Evolutionary conservation across 1,140 invertebrate species (phyloP), one percentile per base, ranked within the genome.

Genomic region (Sinonovacula constricta): DNA sequence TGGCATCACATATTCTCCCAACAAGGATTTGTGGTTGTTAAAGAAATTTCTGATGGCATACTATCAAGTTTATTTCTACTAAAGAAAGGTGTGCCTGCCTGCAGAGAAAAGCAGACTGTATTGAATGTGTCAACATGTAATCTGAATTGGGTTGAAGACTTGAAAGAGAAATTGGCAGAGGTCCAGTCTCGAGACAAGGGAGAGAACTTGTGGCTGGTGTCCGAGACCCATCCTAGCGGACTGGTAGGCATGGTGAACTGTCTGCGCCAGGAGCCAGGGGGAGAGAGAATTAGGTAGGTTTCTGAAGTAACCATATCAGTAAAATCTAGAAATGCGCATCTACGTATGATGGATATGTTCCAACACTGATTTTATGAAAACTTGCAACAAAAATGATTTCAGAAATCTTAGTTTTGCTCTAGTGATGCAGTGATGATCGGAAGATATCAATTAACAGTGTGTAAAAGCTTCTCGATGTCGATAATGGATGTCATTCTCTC

Each of bases 191-290:
- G 59, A 93, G 94, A 81, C 79, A 88, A 87, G 30, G 79, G 87
- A 30, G 78, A 88, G n/a, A 84, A 78, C 49, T 65, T 92, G 2
- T 92, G 91, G 91, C 67, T 92, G 22, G 49, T 83, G 7, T 82
- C 87, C 14, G 67, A 80, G 10, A 26, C 67, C 2, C 75, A 70
- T 5, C 45, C 88, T 24, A 95, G 92, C 88, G 97, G 98, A 67
- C 92, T 97, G 30, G 91, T 98, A 59, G 98, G 98, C 56, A 90
- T 99, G 80, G 94, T 95, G 67, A 97, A 96, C 83, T 99, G 98
- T 89, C 92, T 99, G 51, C 94, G 95, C 83, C 93, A 93, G 82
- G 97, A 99, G 91, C 92, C 94, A 12, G 95, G 95, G 60, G 96
- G 96, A 60, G 91, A 93, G 57, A 94, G 94, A 83, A 91, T 96